Percentiles rank a stretch among this genome's conserved stretches.
Evolutionary conservation across 2,113 vertebrate species (phyloP).

Genomic region (Ceyx melanurus): DNA sequence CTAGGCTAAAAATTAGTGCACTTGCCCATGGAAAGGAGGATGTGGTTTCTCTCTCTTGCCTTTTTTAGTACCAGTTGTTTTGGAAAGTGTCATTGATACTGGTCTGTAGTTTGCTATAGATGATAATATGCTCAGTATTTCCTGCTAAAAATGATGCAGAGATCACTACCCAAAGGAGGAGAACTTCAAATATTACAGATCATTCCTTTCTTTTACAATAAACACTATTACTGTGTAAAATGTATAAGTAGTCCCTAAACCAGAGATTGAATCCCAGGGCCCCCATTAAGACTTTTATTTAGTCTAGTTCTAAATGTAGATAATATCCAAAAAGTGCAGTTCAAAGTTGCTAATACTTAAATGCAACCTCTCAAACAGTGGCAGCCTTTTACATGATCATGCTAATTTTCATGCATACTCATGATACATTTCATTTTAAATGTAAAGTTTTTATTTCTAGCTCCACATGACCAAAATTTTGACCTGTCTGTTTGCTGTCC

Average conservation of each 20-base stretch:
- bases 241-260: background rate
- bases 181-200: background rate
- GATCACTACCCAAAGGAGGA: background rate
- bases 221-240: background rate
- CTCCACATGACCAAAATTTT: background rate
- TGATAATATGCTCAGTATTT: background rate
- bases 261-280: background rate
- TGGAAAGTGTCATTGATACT: background rate
- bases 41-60: background rate
- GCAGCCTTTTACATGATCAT: background rate
- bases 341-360: background rate
- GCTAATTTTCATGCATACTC: background rate
- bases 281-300: background rate
- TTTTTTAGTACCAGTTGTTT: background rate
- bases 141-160: background rate
- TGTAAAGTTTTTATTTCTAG: background rate
- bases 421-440: background rate
- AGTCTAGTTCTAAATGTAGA: background rate
- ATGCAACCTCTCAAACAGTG: background rate
- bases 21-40: background rate
- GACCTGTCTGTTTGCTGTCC: background rate
- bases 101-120: background rate
- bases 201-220: background rate
- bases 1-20: background rate
- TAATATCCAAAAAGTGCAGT: background rate